phyloP scores from a whole-genome alignment of 2,113 vertebrate species.

The Nibea coibor region DNA sequence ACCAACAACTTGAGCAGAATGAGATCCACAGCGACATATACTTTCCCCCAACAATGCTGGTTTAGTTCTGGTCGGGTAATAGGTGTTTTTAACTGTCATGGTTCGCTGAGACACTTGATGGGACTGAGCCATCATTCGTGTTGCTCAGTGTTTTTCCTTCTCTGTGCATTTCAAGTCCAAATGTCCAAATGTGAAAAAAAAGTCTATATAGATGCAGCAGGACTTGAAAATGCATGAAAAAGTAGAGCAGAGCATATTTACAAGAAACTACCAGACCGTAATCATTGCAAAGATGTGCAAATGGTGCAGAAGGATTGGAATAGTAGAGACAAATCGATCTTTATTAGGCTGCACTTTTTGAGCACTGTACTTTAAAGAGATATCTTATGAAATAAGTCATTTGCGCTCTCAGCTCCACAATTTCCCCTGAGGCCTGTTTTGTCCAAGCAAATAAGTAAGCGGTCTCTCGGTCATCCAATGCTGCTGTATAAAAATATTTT shows the following conservation, averaged over 20 bases:
- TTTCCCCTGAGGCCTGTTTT: slow-evolving; percentile 29
- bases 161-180: neutral
- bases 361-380: neutral
- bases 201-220: neutral
- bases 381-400: neutral
- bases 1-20: neutral
- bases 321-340: neutral
- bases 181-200: neutral
- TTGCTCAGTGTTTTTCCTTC: neutral
- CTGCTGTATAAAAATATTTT: slow-evolving; percentile 28
- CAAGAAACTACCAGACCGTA: neutral
- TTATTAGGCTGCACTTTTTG: neutral
- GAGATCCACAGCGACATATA: neutral
- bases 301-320: slow-evolving; percentile 15
- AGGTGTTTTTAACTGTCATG: neutral
- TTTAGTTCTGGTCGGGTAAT: neutral
- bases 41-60: neutral
- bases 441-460: neutral
- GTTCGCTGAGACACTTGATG: neutral
- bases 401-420: neutral
- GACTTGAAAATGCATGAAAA: neutral
- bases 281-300: slow-evolving; percentile 21
- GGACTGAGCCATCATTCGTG: neutral
- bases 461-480: slow-evolving; percentile 12
- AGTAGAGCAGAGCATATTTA: neutral